Conservation (phyloP, 2,113 vertebrate species). For the Pluvianellus socialis region DNA sequence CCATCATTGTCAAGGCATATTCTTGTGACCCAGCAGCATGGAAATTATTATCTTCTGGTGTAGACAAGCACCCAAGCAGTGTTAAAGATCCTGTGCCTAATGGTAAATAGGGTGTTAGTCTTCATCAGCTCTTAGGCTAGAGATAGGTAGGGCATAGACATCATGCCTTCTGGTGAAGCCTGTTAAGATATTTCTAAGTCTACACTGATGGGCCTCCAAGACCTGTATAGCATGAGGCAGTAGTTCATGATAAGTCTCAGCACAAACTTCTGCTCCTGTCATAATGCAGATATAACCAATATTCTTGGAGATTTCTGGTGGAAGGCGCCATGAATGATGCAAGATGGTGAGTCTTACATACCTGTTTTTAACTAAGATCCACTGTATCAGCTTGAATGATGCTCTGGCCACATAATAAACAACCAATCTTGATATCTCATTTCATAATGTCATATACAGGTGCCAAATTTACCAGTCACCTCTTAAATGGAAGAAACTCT, state of each 20-base stretch:
- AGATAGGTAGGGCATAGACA: background rate
- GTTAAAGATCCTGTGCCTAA: background rate
- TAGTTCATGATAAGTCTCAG: background rate
- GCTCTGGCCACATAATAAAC: background rate
- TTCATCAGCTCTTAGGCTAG: background rate
- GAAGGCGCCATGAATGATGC: background rate
- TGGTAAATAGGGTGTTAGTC: background rate
- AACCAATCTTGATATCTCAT: background rate
- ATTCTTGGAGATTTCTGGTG: background rate
- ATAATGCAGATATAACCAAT: background rate
- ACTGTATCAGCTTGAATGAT: background rate
- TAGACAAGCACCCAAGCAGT: background rate
- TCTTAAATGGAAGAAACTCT: background rate
- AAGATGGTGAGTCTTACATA: background rate
- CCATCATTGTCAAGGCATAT: background rate
- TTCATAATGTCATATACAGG: background rate
- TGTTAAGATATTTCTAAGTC: background rate
- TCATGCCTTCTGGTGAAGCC: background rate
- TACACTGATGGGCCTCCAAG: background rate
- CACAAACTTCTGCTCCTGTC: background rate
- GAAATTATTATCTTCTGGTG: background rate
- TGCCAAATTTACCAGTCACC: background rate
- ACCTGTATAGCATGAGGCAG: background rate
- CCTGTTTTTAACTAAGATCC: background rate
- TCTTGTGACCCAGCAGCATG: background rate